Evolutionary conservation across 64 coral and sea anemone species (phyloP).

Genomic region (Montipora foliosa): DNA sequence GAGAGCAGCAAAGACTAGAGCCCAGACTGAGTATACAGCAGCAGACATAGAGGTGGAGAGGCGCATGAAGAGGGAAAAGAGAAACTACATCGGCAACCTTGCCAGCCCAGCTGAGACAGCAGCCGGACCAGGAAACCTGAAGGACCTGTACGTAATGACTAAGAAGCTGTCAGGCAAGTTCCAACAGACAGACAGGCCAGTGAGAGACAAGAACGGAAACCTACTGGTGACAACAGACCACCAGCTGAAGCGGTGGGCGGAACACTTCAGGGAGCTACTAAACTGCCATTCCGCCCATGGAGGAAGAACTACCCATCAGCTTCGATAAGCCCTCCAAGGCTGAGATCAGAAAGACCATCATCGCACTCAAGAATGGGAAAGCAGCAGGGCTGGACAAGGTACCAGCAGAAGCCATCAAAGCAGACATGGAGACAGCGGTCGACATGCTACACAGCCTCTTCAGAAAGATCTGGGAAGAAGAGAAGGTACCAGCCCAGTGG

Average conservation of each 20-base stretch:
- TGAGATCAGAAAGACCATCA: neutral
- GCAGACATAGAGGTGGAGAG: neutral
- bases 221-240: no score
- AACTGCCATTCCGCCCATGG: no score
- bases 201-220: neutral
- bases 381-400: constrained; percentile 30
- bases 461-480: constrained; percentile 16
- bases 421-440: neutral
- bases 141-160: neutral
- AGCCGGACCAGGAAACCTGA: neutral
- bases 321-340: neutral
- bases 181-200: neutral
- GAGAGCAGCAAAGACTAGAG: neutral
- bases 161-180: neutral
- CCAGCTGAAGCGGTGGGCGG: no score
- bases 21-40: neutral
- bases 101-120: neutral
- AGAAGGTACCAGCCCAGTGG: neutral
- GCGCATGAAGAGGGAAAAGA: neutral
- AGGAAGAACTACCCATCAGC: neutral
- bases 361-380: constrained; percentile 38
- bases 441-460: constrained; percentile 12
- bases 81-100: neutral
- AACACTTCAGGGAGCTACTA: no score
- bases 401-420: constrained; percentile 37